Conservation (phyloP, 2,113 vertebrate species). For the Machaerirhynchus nigripectus region DNA sequence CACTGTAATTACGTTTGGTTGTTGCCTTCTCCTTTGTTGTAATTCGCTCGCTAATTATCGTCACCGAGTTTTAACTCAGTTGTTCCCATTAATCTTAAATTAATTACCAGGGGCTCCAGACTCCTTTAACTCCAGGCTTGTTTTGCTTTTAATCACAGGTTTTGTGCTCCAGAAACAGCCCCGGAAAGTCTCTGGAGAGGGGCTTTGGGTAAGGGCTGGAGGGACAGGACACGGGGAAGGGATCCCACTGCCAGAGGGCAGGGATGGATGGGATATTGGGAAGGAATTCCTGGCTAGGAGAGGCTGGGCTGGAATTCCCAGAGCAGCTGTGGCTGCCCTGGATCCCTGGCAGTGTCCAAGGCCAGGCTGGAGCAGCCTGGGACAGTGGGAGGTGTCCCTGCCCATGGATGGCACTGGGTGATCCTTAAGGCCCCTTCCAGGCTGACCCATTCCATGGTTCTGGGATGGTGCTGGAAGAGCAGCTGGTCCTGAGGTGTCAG, state of each 20-base stretch:
- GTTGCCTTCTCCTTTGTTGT: conserved; percentile 31
- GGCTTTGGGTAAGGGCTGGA: neutral
- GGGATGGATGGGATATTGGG: fast-evolving
- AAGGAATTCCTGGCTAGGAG: neutral
- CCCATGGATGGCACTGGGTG: neutral
- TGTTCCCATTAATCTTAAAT: conserved; percentile 54
- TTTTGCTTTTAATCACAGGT: conserved; percentile 14
- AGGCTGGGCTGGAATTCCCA: neutral
- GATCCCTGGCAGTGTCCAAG: neutral
- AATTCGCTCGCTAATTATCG: conserved; percentile 60
- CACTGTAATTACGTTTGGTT: conserved; percentile 59
- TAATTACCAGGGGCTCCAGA: conserved; percentile 55
- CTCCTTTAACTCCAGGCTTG: conserved; percentile 37
- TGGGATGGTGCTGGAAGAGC: neutral
- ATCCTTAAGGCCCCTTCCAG: neutral
- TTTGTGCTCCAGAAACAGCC: neutral
- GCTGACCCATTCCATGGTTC: neutral
- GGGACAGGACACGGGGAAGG: neutral
- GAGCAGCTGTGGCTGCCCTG: neutral
- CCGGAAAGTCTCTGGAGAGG: neutral
- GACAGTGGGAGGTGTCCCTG: neutral
- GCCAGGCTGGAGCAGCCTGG: neutral
- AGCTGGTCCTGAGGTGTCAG: neutral
- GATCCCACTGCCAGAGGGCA: neutral
- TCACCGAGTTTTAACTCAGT: conserved; percentile 36